phyloP scores from a whole-genome alignment of 2,113 vertebrate genomes.

The Pelmatolapia mariae region DNA sequence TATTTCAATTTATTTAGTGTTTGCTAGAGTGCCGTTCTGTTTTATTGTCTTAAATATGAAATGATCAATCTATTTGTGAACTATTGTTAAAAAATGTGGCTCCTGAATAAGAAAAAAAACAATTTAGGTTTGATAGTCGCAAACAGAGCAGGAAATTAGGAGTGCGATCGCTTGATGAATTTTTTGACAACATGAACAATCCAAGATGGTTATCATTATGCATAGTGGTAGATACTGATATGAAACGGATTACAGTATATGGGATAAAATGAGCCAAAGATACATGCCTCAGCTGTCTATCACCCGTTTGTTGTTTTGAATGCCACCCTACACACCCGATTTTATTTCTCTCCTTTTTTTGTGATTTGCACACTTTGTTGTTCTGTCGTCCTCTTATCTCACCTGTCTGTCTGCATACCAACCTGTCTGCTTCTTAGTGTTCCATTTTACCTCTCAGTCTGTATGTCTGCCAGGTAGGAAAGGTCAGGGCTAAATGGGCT shows the following conservation, averaged over 20 bases:
- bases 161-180: accelerated
- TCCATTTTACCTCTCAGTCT: constrained; percentile 31
- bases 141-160: neutral
- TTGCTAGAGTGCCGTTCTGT: neutral
- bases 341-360: neutral
- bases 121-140: neutral
- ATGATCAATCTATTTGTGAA: accelerated
- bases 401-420: constrained; percentile 23
- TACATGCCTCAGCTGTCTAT: neutral
- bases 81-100: neutral
- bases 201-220: neutral
- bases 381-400: neutral
- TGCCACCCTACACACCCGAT: neutral
- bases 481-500: constrained; percentile 52
- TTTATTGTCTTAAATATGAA: neutral
- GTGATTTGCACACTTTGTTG: neutral
- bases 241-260: neutral
- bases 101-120: neutral
- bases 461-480: constrained; percentile 50
- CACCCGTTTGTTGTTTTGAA: neutral
- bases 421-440: constrained; percentile 22
- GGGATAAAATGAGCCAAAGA: neutral
- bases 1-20: neutral
- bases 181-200: neutral
- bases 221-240: neutral